These are phyloP conservation scores for Cacoxenus indagator DNA, from an alignment of 2,888 invertebrate genomes.

Conservation along the genomic window DNA sequence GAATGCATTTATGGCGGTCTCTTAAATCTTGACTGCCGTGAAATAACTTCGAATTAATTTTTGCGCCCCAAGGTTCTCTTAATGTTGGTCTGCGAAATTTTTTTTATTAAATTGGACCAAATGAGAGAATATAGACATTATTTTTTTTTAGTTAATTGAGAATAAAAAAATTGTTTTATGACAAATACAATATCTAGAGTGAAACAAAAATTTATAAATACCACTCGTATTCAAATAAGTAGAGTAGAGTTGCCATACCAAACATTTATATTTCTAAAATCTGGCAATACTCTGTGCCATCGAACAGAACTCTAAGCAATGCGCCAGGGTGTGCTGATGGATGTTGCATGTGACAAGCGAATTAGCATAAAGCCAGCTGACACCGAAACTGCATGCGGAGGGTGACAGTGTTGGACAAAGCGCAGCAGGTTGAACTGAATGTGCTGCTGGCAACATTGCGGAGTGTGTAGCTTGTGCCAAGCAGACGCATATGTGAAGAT, in stretches of 20 bases:
- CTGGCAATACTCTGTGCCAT: not conserved
- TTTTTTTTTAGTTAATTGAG: too few relatives aligned
- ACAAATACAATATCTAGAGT: too few relatives aligned
- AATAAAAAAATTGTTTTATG: too few relatives aligned
- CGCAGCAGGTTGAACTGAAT: not conserved
- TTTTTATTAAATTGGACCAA: too few relatives aligned
- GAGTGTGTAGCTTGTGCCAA: constrained; percentile 21
- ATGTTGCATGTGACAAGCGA: constrained; percentile 57
- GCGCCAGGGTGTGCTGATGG: constrained; percentile 40
- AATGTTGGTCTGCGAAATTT: too few relatives aligned
- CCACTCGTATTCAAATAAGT: not conserved
- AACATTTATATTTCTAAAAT: not conserved
- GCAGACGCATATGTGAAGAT: constrained; percentile 27
- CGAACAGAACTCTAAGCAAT: constrained; percentile 2
- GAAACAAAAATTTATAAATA: not conserved
- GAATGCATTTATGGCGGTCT: too few relatives aligned
- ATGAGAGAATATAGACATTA: too few relatives aligned
- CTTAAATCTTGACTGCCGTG: too few relatives aligned
- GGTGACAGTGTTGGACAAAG: not conserved
- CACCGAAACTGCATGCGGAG: not conserved
- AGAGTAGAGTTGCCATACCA: not conserved
- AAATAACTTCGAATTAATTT: too few relatives aligned
- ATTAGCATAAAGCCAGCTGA: constrained; percentile 53
- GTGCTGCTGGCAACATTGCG: not conserved
- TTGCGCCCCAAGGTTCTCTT: too few relatives aligned